Base-by-base conservation (phyloP, 2,113 vertebrate genomes). In the Vireo altiloquus region DNA sequence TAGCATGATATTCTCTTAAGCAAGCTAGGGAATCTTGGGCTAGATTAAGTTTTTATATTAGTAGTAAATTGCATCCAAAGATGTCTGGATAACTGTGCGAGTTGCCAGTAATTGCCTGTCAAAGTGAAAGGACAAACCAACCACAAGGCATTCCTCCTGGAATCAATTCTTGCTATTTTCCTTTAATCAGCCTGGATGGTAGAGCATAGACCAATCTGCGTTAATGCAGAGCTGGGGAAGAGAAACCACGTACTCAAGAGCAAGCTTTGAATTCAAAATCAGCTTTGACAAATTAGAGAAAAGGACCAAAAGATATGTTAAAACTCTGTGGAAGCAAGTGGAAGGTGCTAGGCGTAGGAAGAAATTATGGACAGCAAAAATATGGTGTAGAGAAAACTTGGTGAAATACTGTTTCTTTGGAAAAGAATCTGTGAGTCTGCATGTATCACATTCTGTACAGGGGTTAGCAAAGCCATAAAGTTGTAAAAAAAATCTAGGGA, bases 351-450 rank as follows among this genome's bases (percentile, higher is more conserved):
- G 63, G 92, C 63, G 18, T 94, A 61, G 75, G 94, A 91, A 80
- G 75, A 66, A 71, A 91, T 95, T 95, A 94, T 50, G 76, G 87
- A 95, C 85, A 91, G 90, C 33, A 90, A 96, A 94, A 95, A 94
- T 90, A 94, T 90, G 85, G 50, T 93, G 46, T 68, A 35, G 56
- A 84, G 89, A 93, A 91, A 85, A 72, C 7, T 27, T 88, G 40
- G 24, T 86, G 82, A 92, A 86, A 86, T 80, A 69, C 49, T 76
- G 90, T 80, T 93, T 90, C 46, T 91, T 85, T 74, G 33, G 54
- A 74, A 82, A 85, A 92, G 46, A 90, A 74, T 95, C 93, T 92
- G 83, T 91, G 84, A 93, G 65, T 64, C 82, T 94, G 82, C 50
- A 82, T 82, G 70, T 95, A 92, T 90, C 88, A 92, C 82, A 80